Evolutionary conservation across 2,113 vertebrate genomes (phyloP), one percentile per base, ranked within the genome.

Genomic region (Forbesichthys agassizii): DNA sequence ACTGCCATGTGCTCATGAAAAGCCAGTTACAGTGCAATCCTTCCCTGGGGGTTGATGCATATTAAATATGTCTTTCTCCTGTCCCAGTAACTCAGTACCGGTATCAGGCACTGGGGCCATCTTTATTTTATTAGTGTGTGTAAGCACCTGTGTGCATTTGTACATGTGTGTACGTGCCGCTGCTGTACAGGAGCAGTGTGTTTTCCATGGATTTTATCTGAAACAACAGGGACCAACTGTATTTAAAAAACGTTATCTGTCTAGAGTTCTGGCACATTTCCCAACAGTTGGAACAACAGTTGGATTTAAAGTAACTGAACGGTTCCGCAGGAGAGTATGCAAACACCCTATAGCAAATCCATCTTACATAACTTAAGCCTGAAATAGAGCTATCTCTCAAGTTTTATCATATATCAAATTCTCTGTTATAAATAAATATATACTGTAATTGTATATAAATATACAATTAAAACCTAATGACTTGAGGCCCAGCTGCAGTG

Each of bases 21-120:
- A 52, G 55, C 64, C 14, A 74, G 59, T 33, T 18, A 58, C 61
- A 64, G 67, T 57, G 58, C 54, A 70, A 9, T 82, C 67, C 65
- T 27, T 9, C 10, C 48, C 48, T 57, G 12, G 66, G 53, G 53
- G 33, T 70, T 70, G 58, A 48, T 9, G 11, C 51, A 57, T 12
- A 59, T 55, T 61, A 53, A 13, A 47, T 13, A 13, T 5, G 5
- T 61, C 59, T 61, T 33, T 14, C 33, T 8, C 33, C 47, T 20
- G 9, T 49, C 47, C 20, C 0, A 10, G 42, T 42, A 4, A 20
- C 16, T 58, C 20, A 11, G 16, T 59, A 42, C 27, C 0, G 5
- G 58, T 68, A 60, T 64, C 47, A 33, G 8, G 9, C 27, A 27
- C 5, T 48, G 59, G 33, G 9, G 57, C 47, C 14, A n/a, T 51